A percentile compares a stretch with the other conserved stretches of the same genome.
phyloP scores from a whole-genome alignment of 1,140 invertebrate species.

The Eurosta solidaginis region DNA sequence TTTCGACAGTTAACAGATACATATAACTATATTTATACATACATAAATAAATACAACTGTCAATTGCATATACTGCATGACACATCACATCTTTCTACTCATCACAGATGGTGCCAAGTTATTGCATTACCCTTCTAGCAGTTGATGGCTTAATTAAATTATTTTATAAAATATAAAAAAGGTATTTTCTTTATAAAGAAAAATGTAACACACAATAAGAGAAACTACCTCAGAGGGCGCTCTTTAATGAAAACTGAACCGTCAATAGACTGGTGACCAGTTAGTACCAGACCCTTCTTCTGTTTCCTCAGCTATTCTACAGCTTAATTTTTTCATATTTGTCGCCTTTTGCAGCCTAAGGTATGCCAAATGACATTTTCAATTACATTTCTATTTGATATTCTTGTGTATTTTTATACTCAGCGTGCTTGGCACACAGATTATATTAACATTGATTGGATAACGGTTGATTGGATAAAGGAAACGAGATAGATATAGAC shows the following conservation, averaged over 20 bases:
- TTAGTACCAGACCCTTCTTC: background rate
- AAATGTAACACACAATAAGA: background rate
- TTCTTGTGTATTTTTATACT: background rate
- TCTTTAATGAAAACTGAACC: constrained; percentile 5
- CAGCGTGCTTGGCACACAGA: too few species aligned
- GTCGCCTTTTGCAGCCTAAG: background rate
- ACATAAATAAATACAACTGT: background rate
- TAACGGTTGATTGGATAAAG: too few species aligned
- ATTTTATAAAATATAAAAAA: background rate
- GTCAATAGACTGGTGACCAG: background rate
- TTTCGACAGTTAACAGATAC: background rate
- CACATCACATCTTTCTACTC: background rate
- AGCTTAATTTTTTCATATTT: background rate
- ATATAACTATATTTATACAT: background rate
- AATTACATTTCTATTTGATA: background rate
- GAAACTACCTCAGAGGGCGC: background rate
- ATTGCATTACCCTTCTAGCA: background rate
- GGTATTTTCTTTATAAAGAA: background rate
- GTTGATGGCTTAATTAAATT: constrained; percentile 18
- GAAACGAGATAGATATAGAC: too few species aligned
- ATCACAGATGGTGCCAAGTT: background rate
- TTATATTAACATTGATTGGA: too few species aligned
- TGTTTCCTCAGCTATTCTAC: background rate
- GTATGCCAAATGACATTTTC: constrained; percentile 32
- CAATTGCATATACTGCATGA: background rate